Base-by-base conservation (phyloP, 1,140 invertebrate genomes). In the Pseudomyrmex sp. region DNA sequence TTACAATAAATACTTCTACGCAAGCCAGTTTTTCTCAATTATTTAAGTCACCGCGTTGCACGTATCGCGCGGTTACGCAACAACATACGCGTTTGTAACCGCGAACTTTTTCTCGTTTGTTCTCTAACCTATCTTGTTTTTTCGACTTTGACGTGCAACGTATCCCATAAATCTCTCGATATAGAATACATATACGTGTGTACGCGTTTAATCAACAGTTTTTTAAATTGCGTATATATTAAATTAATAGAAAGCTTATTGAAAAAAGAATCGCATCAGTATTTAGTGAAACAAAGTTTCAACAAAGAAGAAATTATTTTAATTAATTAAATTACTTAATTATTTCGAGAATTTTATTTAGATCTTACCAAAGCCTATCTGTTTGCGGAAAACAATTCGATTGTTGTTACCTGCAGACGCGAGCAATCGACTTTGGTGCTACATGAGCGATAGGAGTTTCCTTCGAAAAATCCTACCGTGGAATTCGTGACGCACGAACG, bases 401-500 rank as follows among this genome's bases (percentile, higher is more conserved):
- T 18, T 52, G 10, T 52, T 65, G 35, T 52, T 18, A 23, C 59
- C 26, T 35, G 5, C 35, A 35, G 5, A 74, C 2, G 26, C 62
- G 54, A 10, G 2, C 35, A 50, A 1, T 59, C 23, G 15, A 20
- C 35, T 46, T 35, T 35, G 44, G 50, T 58, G 10, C 44, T 13
- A n/a, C 10, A 10, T 20, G 18, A 48, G 18, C 48, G 56, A 77
- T 15, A 62, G 18, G 50, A 35, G 83, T 83, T 68, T 70, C 26
- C 15, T 76, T 61, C 8, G 35, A 83, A 86, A 83, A 83, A 59
- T 86, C 46, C 9, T 54, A 18, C 46, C 77, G 26, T 15, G 20
- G 59, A 83, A 86, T 83, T 86, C 72, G 48, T 56, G 59, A 54
- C 79, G 70, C 59, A 56, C 73, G 58, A 35, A 10, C 52, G 86